Conservation (phyloP, 1,140 invertebrate genomes). For the Zaprionus gabonicus region DNA sequence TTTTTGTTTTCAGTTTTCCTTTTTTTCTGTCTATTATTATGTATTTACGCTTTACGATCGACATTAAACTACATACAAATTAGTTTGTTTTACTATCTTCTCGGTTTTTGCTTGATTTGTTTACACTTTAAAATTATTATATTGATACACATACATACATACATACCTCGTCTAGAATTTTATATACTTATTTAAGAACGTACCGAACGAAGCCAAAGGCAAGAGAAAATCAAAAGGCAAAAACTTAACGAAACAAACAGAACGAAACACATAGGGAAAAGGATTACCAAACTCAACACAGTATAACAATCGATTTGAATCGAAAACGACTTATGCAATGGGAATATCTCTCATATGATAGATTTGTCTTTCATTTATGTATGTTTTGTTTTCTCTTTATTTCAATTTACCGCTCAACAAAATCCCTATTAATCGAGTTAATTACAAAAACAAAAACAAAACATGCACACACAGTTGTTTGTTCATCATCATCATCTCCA, state of each 20-base stretch:
- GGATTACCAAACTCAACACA: slow-evolving; percentile 40
- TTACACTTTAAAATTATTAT: slow-evolving; percentile 69
- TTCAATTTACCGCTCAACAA: slow-evolving; percentile 11
- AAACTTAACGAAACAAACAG: slow-evolving; percentile 6
- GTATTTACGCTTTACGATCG: slow-evolving; percentile 24
- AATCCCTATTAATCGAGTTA: slow-evolving; percentile 23
- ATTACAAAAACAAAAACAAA: slow-evolving; percentile 56
- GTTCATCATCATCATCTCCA: slow-evolving; percentile 2
- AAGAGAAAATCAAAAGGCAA: slow-evolving; percentile 35
- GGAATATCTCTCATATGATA: slow-evolving; percentile 28
- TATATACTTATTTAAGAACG: slow-evolving; percentile 53
- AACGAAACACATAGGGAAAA: background rate
- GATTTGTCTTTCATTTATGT: slow-evolving; percentile 1
- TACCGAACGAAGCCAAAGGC: slow-evolving; percentile 49
- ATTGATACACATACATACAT: slow-evolving; percentile 53
- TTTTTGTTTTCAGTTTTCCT: slow-evolving; percentile 44
- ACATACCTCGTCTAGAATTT: slow-evolving; percentile 72
- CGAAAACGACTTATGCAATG: slow-evolving; percentile 43
- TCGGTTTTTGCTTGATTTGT: slow-evolving; percentile 51
- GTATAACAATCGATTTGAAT: slow-evolving; percentile 48
- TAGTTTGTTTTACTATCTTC: slow-evolving; percentile 65
- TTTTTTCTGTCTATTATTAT: slow-evolving; percentile 60
- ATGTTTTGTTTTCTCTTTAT: slow-evolving; percentile 11
- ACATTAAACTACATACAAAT: slow-evolving; percentile 76
- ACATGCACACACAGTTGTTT: slow-evolving; percentile 47